Base-by-base conservation (phyloP, 2,113 vertebrate genomes). In the Lasiurus cinereus region DNA sequence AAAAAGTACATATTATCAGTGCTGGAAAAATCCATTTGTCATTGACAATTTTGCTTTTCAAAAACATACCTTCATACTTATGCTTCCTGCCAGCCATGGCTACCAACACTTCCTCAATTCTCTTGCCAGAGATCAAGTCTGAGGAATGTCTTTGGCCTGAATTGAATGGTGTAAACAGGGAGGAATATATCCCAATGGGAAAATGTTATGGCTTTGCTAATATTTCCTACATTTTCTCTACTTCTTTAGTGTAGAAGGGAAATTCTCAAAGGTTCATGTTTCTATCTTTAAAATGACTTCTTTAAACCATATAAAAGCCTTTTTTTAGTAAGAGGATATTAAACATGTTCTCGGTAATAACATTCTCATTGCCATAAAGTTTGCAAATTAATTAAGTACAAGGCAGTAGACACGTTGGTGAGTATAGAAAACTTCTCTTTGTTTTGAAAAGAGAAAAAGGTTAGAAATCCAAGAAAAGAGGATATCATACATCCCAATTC, bases 1-100 rank as follows among this genome's bases (percentile, higher is more conserved):
- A 83, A 46, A 97, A 93, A 77, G 72, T 94, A 96, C 19, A 83
- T 78, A 90, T 67, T 95, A 4, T 59, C 56, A 94, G 66, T 79
- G 62, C n/a, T 86, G 89, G 78, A 97, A 95, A 97, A 96, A 95
- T 94, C 48, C 88, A 94, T 88, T 93, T 96, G 83, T 95, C 91
- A 95, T 70, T 93, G 78, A 95, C 91, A 96, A 95, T 87, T 89
- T 80, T 95, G 66, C 93, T 96, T 97, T 94, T 94, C 74, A 95
- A 96, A 96, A 91, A 91, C 83, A 80, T 67, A 95, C 95, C 74
- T 97, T 91, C 74, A 96, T 94, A 69, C 70, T 94, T 94, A 88
- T 93, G 69, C 67, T 95, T 95, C 82, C 92, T 93, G 83, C 33
- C 89, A 97, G 33, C 66, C 46, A 91, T 56, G 48, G 79, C 91